phyloP scores from a whole-genome alignment of 2,888 invertebrate genomes.

The Agrochola lota region DNA sequence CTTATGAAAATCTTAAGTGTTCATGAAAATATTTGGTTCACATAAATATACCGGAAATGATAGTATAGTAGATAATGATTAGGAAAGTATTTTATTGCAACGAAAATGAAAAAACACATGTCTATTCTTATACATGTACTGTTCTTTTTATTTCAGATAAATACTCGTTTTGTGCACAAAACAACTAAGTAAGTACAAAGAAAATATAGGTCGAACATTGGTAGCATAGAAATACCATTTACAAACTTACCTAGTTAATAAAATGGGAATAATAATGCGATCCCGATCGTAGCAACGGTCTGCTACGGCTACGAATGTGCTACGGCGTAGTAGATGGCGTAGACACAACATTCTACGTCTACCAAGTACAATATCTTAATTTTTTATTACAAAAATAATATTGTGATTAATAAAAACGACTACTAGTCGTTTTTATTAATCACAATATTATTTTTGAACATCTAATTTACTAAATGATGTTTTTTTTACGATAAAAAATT shows the following conservation, averaged over 20 bases:
- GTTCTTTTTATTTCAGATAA: no score
- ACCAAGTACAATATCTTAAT: no score
- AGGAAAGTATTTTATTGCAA: not conserved
- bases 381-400: no score
- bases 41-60: not conserved
- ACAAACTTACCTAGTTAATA: not conserved
- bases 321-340: slow-evolving; percentile 49
- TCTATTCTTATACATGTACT: not conserved
- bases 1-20: not conserved
- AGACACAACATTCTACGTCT: not conserved
- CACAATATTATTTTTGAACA: not conserved
- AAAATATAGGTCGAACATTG: slow-evolving; percentile 3
- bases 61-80: no score
- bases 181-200: not conserved
- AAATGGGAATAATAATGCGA: slow-evolving; percentile 2
- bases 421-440: not conserved
- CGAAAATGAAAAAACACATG: no score
- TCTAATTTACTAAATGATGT: not conserved
- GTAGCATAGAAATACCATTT: slow-evolving; percentile 1
- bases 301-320: slow-evolving; percentile 36
- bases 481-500: not conserved
- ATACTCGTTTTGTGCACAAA: not conserved
- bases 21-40: not conserved
- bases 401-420: no score
- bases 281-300: slow-evolving; percentile 25